Percentiles rank a stretch among this genome's conserved stretches.
phyloP scores from a whole-genome alignment of 2,113 vertebrate species.

The Cyrtonyx montezumae region DNA sequence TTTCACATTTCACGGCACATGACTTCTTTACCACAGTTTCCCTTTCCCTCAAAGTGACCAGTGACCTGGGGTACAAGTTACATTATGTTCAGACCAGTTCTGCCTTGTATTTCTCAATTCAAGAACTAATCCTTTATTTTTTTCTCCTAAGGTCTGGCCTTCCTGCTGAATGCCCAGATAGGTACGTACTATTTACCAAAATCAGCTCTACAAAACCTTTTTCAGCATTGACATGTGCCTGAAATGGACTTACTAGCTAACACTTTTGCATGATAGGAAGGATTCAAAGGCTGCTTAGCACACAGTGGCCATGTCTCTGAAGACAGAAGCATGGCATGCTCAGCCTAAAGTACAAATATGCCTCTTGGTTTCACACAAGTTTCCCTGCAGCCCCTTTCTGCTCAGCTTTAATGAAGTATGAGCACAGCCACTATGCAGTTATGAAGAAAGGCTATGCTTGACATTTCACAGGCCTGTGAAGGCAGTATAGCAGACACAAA shows the following conservation, averaged over 20 bases:
- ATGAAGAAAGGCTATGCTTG: neutral
- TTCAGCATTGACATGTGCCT: no score
- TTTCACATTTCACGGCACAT: neutral
- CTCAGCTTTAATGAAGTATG: neutral
- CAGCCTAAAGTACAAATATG: neutral
- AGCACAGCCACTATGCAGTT: neutral
- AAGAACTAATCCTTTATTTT: neutral
- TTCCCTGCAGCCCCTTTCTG: neutral
- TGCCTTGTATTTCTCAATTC: neutral
- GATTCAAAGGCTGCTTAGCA: neutral
- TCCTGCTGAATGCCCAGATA: conserved; percentile 50
- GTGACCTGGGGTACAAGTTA: no score
- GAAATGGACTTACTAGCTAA: neutral
- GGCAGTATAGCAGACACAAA: neutral
- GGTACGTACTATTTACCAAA: neutral
- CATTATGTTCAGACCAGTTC: neutral
- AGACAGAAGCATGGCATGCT: neutral
- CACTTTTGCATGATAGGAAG: neutral
- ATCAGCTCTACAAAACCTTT: no score
- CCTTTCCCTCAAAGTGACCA: neutral
- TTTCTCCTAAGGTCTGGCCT: conserved; percentile 27
- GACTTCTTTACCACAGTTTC: neutral
- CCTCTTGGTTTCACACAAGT: neutral
- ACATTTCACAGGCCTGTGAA: neutral
- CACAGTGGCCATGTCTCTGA: neutral